Conservation (phyloP, 2,113 vertebrate species). For the Tylochromis polylepis region DNA sequence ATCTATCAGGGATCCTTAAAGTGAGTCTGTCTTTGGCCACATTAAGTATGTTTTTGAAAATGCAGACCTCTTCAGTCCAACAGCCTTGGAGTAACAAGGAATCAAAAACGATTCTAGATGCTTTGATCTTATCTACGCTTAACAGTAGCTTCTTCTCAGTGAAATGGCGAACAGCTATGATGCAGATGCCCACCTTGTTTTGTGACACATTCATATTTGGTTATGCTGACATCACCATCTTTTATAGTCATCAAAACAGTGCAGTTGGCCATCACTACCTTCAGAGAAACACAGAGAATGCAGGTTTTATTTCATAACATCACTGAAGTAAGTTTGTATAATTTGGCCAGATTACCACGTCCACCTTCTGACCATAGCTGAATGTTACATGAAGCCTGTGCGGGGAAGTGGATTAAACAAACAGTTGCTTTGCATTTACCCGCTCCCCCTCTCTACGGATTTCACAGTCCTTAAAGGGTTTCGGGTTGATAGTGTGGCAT, state of each 20-base stretch:
- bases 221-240: not conserved
- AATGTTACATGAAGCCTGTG: not conserved
- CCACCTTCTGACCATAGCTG: not conserved
- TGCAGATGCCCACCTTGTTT: not conserved
- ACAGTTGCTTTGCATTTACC: not conserved
- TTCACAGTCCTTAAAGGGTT: fast-evolving
- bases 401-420: not conserved
- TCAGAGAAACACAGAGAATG: not conserved
- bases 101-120: not conserved
- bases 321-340: not conserved
- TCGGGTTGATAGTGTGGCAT: fast-evolving
- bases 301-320: not conserved
- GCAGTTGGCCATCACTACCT: not conserved
- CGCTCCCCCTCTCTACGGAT: fast-evolving
- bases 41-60: not conserved
- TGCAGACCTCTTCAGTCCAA: not conserved
- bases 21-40: not conserved
- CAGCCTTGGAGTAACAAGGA: not conserved
- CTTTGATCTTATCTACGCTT: not conserved
- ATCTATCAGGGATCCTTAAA: not conserved
- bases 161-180: not conserved
- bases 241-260: not conserved
- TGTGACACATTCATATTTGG: not conserved
- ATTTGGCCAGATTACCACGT: not conserved
- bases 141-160: not conserved